These are phyloP conservation scores for Melanaphis sacchari DNA, from an alignment of 1,140 invertebrate genomes.

Conservation along the genomic window DNA sequence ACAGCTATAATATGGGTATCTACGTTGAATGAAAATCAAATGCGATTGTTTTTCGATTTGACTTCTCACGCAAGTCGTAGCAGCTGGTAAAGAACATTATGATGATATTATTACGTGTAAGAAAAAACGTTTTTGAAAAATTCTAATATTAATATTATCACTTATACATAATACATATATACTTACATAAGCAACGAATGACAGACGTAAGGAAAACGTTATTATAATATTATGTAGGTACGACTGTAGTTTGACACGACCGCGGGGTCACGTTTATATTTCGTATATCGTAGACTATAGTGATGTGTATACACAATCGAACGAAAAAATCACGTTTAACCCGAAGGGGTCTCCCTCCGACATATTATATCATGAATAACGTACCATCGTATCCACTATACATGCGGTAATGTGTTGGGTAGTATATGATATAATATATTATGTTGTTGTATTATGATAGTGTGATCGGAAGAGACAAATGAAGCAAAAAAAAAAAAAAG, in stretches of 20 bases:
- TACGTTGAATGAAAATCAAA: conserved; percentile 10
- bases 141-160: not conserved
- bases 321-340: conserved; percentile 35
- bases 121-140: not conserved
- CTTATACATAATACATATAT: not conserved
- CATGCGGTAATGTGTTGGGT: not conserved
- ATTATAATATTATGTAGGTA: not conserved
- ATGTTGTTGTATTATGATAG: not conserved
- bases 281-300: not conserved
- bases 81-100: not conserved
- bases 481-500: not conserved
- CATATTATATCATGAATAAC: not conserved
- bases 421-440: not conserved
- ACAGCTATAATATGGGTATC: not conserved
- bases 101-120: not conserved
- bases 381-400: not conserved
- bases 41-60: conserved; percentile 23
- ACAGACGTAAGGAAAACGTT: not conserved
- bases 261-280: not conserved
- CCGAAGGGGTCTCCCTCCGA: conserved; percentile 7
- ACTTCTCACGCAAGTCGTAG: not conserved
- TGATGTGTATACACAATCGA: conserved; percentile 29
- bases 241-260: not conserved
- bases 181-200: not conserved
- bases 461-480: conserved; percentile 13